Evolutionary conservation across 2,113 vertebrate genomes (phyloP), one percentile per base, ranked within the genome.

Genomic region (Hemicordylus capensis): DNA sequence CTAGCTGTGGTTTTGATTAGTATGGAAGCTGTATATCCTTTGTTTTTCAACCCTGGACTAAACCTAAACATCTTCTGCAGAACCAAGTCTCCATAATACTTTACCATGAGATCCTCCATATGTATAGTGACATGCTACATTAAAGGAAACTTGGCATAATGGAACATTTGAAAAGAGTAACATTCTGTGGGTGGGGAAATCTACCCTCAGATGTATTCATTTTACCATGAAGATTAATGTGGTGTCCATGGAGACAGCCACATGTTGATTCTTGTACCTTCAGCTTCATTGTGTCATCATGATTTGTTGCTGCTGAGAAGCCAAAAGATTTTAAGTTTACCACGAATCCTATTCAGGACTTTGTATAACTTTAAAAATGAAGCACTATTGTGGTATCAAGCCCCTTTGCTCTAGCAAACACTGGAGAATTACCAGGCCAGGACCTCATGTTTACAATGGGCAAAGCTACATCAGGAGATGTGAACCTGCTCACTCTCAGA

Each of bases 1-100:
- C 89, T 90, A 87, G 80, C 90, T 90, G 74, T 94, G 94, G 0
- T 94, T 95, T 94, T 91, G 88, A 94, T 95, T 95, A 93, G 87
- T 48, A 84, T 87, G 85, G 89, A 91, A 94, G 91, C 84, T 87
- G 91, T 74, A 85, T 54, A 84, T 83, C 88, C 93, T 95, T 94
- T 94, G 92, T 95, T 93, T 95, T 90, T 87, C 86, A 85, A 0
- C 89, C 85, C 78, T 89, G 67, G 39, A 70, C 87, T 92, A 90
- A 93, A 86, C 84, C 10, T 84, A 92, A 94, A 89, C 90, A 75
- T 93, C 90, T 93, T 93, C 78, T 63, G 80, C 74, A 67, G 87
- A 93, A 88, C 91, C 92, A 88, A 92, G 89, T 87, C 90, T 90
- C 82, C 66, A 44, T 12, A 42, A 82, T 76, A 88, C 89, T 92